Base-by-base conservation (phyloP, 2,888 invertebrate genomes). In the Trichacis sp. region DNA sequence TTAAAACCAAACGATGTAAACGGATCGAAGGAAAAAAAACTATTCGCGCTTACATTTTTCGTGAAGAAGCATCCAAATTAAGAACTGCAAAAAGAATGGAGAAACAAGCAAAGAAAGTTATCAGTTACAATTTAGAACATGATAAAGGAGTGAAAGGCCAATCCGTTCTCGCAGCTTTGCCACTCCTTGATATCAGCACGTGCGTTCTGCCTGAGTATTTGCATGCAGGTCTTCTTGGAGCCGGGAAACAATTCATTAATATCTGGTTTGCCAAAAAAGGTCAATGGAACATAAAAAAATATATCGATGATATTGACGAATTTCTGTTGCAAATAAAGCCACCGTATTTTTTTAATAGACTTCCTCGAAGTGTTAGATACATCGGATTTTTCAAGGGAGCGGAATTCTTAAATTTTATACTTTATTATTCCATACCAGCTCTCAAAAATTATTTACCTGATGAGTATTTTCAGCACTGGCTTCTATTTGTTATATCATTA, bases 371-470 rank as follows among this genome's bases (percentile, higher is more conserved):
- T 40, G 64, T 19, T 6, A 19, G 29, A 42, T 15, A 38, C n/a
- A 24, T 3, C 8, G 24, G 24, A 24, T 68, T 59, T 24, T 71
- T 62, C 50, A 72, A 71, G 40, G 72, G 69, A 47, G 63, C 64
- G 0, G 70, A 73, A 20, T 69, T 36, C 50, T 64, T 63, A 43
- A 64, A 68, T 61, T 64, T 33, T 8, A 38, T 71, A n/a, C 33
- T 70, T 18, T 73, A 60, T 64, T 73, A 68, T 68, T 69, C 68
- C 8, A 33, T 69, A 15, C 69, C 70, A 58, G 18, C 12, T n/a
- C 2, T 36, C 3, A 42, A 6, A 20, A 60, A 38, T 24, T 8
- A 8, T 24, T 24, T 24, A 24, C 24, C 24, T n/a, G n/a, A n/a
- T n/a, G n/a, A n/a, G n/a, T n/a, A n/a, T n/a, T n/a, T n/a, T n/a